Base-by-base conservation (phyloP, 2,888 invertebrate species). In the Bruchidius siliquastri region DNA sequence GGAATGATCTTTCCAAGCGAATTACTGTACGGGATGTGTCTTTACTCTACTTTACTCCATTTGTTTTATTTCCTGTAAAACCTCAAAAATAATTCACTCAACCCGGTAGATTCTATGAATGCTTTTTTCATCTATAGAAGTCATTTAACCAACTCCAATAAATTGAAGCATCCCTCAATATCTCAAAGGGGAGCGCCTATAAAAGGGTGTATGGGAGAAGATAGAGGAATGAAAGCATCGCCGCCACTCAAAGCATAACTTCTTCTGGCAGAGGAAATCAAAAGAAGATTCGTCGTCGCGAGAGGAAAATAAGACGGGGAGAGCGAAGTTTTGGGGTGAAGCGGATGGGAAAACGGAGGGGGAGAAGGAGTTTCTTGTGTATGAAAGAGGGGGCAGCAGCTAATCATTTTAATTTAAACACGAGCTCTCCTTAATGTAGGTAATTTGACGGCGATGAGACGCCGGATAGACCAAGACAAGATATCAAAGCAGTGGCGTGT, bases 331-430 rank as follows among this genome's bases (percentile, higher is more conserved):
- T 1, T 49, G 3, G 49, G 49, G n/a, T n/a, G n/a, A n/a, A n/a
- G n/a, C n/a, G n/a, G n/a, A n/a, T n/a, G 49, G 49, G 6, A 13
- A 49, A 49, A 49, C 18, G 49, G 18, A 49, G 49, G 49, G 18
- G 49, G 49, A 26, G 49, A 49, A 13, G 49, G 49, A 49, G 49
- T 49, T 49, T 49, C 49, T 49, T 49, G 49, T 49, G 49, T 49
- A 49, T 49, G 49, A 49, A 49, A 49, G 49, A 49, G 49, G 49
- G 30, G 49, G 49, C 49, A 76, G 74, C 74, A 74, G 74, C 77
- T 80, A 80, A 80, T 80, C 78, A 80, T 80, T 80, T 80, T 80
- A 80, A 80, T 80, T 80, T 77, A 78, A 78, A 79, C 78, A 79
- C 77, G 79, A 79, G 79, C 79, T 79, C 49, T 3, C 76, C 80